phyloP scores from a whole-genome alignment of 1,140 invertebrate genomes.

The Leptoteleia sp. region DNA sequence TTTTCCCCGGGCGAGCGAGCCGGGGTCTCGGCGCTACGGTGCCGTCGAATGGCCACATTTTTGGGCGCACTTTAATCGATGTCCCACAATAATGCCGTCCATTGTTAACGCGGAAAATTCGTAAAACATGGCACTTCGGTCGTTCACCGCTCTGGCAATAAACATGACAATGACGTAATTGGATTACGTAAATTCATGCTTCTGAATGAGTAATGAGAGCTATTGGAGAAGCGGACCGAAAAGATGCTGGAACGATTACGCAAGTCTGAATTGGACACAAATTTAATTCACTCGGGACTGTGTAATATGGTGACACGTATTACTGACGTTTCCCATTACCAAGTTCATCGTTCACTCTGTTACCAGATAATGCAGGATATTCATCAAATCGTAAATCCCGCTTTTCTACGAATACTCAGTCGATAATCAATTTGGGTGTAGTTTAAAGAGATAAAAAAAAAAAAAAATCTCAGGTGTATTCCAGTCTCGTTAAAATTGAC shows the following conservation, averaged over 20 bases:
- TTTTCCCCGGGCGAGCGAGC: too few relatives aligned
- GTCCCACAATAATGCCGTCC: slow-evolving; percentile 36
- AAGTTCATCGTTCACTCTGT: slow-evolving; percentile 47
- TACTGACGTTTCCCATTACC: slow-evolving; percentile 59
- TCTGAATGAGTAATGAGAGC: slow-evolving; percentile 49
- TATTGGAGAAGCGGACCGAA: slow-evolving; percentile 45
- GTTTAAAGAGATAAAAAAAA: slow-evolving; percentile 18
- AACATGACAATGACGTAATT: slow-evolving; percentile 64
- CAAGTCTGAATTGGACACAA: slow-evolving; percentile 44
- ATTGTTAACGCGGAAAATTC: slow-evolving; percentile 49
- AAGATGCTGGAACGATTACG: slow-evolving; percentile 50
- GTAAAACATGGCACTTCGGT: slow-evolving; percentile 32
- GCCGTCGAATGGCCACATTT: slow-evolving; percentile 15
- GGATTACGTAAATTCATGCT: slow-evolving; percentile 60
- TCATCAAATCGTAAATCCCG: slow-evolving; percentile 45
- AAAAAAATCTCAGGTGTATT: too few relatives aligned
- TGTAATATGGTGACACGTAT: slow-evolving; percentile 57
- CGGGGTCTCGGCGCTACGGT: too few relatives aligned
- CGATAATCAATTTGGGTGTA: slow-evolving; percentile 40
- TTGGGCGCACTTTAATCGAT: slow-evolving; percentile 40
- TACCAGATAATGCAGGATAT: slow-evolving; percentile 37
- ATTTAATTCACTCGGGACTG: slow-evolving; percentile 49
- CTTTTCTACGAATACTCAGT: slow-evolving; percentile 30
- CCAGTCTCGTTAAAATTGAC: too few relatives aligned
- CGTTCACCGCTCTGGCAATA: slow-evolving; percentile 39